Conservation (phyloP, 2,797 vertebrate species). For the Okamejei kenojei region DNA sequence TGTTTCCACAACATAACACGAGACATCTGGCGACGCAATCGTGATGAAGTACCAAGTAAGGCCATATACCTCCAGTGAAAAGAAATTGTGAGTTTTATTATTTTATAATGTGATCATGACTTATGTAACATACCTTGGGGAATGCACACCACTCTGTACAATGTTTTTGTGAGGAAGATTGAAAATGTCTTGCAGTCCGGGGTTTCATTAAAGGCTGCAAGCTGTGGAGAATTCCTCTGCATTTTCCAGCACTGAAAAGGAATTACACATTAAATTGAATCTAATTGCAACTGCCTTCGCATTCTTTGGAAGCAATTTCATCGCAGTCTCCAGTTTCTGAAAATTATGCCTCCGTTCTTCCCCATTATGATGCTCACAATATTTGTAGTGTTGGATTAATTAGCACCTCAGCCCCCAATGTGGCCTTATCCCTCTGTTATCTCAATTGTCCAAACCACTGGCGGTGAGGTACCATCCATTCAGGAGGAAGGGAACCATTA, state of each 20-base stretch:
- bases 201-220: constrained; percentile 41
- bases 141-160: constrained; percentile 37
- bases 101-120: constrained; percentile 42
- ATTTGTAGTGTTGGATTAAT: background rate
- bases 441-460: too few relatives aligned
- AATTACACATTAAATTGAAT: constrained; percentile 42
- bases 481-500: background rate
- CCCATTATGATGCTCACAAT: background rate
- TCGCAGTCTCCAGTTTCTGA: background rate
- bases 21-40: background rate
- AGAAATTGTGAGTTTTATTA: constrained; percentile 40
- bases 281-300: constrained; percentile 40
- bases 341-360: background rate
- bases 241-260: constrained; percentile 42
- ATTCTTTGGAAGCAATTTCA: constrained; percentile 41
- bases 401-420: background rate
- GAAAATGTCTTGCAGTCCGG: constrained; percentile 42
- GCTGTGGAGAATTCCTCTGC: constrained; percentile 39
- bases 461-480: background rate
- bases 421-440: too few relatives aligned
- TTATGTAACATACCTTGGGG: constrained; percentile 39
- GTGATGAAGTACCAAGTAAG: background rate
- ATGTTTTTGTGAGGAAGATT: constrained; percentile 42
- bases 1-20: background rate
- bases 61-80: background rate